A percentile compares a stretch with the other conserved stretches of the same genome.
Evolutionary conservation across 2,113 vertebrate species (phyloP).

Genomic region (Sturnus vulgaris): DNA sequence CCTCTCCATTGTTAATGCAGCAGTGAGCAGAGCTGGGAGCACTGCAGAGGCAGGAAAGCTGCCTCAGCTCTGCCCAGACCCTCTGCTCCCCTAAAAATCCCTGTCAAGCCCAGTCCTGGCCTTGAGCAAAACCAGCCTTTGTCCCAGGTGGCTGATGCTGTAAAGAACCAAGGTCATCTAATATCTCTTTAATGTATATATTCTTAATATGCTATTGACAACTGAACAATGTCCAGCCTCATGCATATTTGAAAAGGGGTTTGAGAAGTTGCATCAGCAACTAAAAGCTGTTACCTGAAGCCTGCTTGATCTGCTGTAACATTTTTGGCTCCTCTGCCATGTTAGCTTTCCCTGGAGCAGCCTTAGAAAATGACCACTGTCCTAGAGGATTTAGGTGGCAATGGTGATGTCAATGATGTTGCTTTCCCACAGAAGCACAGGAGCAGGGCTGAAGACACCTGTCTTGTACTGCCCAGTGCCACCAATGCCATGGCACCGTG

Average conservation of each 20-base stretch:
- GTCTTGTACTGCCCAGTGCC: background rate
- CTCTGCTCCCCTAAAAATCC: background rate
- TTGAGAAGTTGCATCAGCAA: background rate
- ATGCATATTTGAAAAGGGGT: background rate
- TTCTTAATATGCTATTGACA: background rate
- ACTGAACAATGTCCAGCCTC: background rate
- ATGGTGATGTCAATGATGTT: background rate
- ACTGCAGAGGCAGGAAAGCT: background rate
- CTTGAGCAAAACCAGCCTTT: background rate
- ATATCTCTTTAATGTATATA: background rate
- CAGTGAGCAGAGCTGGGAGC: background rate
- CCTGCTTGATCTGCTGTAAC: background rate
- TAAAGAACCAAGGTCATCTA: background rate
- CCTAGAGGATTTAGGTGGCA: background rate
- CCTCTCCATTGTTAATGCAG: background rate
- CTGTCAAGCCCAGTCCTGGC: background rate
- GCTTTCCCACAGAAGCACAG: background rate
- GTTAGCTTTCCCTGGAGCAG: background rate
- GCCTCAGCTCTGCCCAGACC: background rate
- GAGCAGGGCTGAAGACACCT: background rate
- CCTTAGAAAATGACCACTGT: background rate
- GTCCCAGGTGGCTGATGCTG: background rate
- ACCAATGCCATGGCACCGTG: accelerated
- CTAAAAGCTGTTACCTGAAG: constrained; percentile 1
- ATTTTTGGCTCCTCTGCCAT: background rate